phyloP scores from a whole-genome alignment of 2,797 vertebrate genomes.

The Acrocephalus scirpaceus region DNA sequence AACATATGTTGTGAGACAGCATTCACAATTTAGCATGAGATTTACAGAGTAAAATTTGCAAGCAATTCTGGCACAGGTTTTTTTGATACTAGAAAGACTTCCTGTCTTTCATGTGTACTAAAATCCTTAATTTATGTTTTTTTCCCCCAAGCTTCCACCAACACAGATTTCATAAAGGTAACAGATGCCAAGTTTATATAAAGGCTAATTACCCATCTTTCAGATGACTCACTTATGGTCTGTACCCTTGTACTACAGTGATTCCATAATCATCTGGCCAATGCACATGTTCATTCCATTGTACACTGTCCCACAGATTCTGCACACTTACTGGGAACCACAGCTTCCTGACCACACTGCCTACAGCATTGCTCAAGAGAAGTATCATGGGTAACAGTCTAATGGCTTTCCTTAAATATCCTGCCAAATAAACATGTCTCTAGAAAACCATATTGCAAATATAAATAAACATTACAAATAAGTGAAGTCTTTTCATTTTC shows the following conservation, averaged over 20 bases:
- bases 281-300: background rate
- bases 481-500: background rate
- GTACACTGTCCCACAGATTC: background rate
- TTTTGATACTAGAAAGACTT: background rate
- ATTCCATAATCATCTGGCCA: slow-evolving; percentile 33
- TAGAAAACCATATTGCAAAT: slow-evolving; percentile 1
- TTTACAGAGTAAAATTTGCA: background rate
- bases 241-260: background rate
- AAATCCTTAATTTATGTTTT: background rate
- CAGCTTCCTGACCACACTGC: background rate
- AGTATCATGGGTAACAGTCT: background rate
- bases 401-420: slow-evolving; percentile 15
- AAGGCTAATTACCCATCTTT: slow-evolving; percentile 39
- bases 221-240: slow-evolving; percentile 40
- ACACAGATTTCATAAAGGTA: slow-evolving; percentile 8
- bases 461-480: slow-evolving; percentile 15
- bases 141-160: background rate
- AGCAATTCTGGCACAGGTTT: background rate
- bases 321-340: slow-evolving; percentile 13
- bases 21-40: background rate
- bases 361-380: slow-evolving; percentile 13
- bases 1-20: background rate
- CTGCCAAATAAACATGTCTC: background rate
- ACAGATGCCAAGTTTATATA: slow-evolving; percentile 52
- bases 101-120: background rate